Base-by-base conservation (phyloP, 2,113 vertebrate species). In the Tenebrosternarchus preto region DNA sequence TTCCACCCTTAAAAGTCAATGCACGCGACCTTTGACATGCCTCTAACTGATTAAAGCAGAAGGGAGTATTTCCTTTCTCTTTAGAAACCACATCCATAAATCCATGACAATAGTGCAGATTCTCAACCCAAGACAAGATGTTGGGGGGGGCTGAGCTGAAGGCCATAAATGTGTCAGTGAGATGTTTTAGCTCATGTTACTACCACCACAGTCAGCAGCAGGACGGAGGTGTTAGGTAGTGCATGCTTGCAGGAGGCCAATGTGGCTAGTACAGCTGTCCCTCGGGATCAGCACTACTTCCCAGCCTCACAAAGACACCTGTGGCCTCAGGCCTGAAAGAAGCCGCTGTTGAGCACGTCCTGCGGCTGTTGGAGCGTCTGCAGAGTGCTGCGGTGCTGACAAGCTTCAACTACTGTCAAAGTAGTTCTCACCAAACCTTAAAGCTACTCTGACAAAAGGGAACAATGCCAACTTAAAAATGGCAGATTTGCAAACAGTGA, bases 231-330 rank as follows among this genome's bases (percentile, higher is more conserved):
- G 27, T 7, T 19, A 25, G 9, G 60, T 63, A 50, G 43, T 16
- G 25, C 4, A 16, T 63, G 60, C 29, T 27, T 63, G 25, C 31
- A 43, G 57, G 6, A n/a, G 31, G 25, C 56, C 50, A 57, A 2
- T 27, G 50, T 39, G 57, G 57, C 31, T 46, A 39, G 3, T 4
- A n/a, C 81, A 88, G 77, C 87, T 89, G 84, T 82, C 84, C 67
- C 84, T 76, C 60, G 5, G 20, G 56, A 81, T 70, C 71, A 27
- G 27, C 60, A 29, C 29, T 33, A 6, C 17, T 66, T 33, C 33
- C 33, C 71, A 73, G 27, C 25, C 29, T 56, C 16, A 33, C 25
- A 31, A 43, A 20, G 5, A 43, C 85, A 87, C 80, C 82, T 86
- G 87, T 79, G 86, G 29, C 83, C 70, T 76, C 60, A 55, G 80